Base-by-base conservation (phyloP, 2,888 invertebrate genomes). In the Calliscelio sp. region DNA sequence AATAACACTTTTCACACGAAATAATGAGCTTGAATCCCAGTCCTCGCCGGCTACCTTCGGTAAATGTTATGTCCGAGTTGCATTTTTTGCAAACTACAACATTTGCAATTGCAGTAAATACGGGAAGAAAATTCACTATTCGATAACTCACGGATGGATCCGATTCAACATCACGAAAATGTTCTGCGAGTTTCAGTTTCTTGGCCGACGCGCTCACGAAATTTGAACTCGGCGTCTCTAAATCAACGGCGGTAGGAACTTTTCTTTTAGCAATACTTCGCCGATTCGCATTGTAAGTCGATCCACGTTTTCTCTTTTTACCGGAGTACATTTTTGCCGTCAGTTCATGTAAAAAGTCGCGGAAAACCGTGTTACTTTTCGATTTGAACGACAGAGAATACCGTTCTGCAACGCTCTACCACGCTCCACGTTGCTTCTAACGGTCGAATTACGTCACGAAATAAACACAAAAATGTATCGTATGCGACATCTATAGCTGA, bases 401-500 rank as follows among this genome's bases (percentile, higher is more conserved):
- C 8, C 20, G 49, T 28, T 65, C 35, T 11, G 44, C 70, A 53
- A 53, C 66, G 57, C 25, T 24, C 4, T 6, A 32, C 18, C 11
- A 57, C 32, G n/a, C 28, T 57, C 55, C 24, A 32, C 59, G 49
- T 73, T 38, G 32, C 20, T 6, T 51, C 53, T 75, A 75, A 66
- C 57, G 65, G 66, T 75, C 38, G 20, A 63, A 74, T 38, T 57
- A 75, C 44, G 46, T 74, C 22, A 75, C 65, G n/a, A n/a, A n/a
- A n/a, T n/a, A n/a, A n/a, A n/a, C n/a, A n/a, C n/a, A n/a, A n/a
- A n/a, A n/a, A n/a, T n/a, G n/a, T n/a, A n/a, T n/a, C n/a, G n/a
- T n/a, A n/a, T n/a, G n/a, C n/a, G n/a, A n/a, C n/a, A n/a, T n/a
- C n/a, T n/a, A n/a, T n/a, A n/a, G n/a, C n/a, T n/a, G n/a, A n/a